Percentiles rank a stretch among this genome's conserved stretches.
These are phyloP conservation scores for Vireo griseus DNA, from an alignment of 2,797 vertebrate genomes.

Conservation along the genomic window DNA sequence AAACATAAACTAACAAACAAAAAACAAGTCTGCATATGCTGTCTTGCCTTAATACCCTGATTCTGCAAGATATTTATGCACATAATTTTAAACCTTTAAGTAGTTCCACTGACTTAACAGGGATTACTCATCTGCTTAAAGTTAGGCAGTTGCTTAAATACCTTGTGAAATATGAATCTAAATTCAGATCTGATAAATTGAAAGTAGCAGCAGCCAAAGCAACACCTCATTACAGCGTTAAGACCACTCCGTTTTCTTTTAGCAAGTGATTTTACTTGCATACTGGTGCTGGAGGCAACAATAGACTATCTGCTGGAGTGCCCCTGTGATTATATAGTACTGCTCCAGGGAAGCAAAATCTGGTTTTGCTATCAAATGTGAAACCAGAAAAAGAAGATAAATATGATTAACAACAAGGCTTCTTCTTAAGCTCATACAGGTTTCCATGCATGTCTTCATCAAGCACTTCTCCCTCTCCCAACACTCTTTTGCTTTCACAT, in stretches of 20 bases:
- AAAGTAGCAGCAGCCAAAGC: not conserved
- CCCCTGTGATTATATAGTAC: not conserved
- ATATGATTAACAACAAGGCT: not conserved
- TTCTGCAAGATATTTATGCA: not conserved
- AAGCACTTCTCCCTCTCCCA: not conserved
- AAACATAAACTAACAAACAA: not conserved
- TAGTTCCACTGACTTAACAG: constrained; percentile 30
- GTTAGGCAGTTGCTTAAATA: constrained; percentile 18
- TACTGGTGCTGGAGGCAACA: not conserved
- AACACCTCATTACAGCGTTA: not conserved
- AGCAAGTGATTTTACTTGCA: not conserved
- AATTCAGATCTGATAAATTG: constrained; percentile 30
- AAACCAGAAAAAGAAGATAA: not conserved
- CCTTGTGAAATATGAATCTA: constrained; percentile 3
- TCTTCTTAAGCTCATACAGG: not conserved
- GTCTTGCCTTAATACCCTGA: not conserved
- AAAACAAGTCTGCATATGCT: not conserved
- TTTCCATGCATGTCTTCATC: not conserved
- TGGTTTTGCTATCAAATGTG: not conserved
- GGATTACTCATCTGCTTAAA: constrained; percentile 37
- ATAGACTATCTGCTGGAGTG: not conserved
- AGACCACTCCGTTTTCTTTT: not conserved
- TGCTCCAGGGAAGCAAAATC: not conserved
- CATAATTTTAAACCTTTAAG: constrained; percentile 23
- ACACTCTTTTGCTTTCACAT: not conserved